Evolutionary conservation across 1,140 invertebrate species (phyloP).

Genomic region (Drosophila mojavensis): DNA sequence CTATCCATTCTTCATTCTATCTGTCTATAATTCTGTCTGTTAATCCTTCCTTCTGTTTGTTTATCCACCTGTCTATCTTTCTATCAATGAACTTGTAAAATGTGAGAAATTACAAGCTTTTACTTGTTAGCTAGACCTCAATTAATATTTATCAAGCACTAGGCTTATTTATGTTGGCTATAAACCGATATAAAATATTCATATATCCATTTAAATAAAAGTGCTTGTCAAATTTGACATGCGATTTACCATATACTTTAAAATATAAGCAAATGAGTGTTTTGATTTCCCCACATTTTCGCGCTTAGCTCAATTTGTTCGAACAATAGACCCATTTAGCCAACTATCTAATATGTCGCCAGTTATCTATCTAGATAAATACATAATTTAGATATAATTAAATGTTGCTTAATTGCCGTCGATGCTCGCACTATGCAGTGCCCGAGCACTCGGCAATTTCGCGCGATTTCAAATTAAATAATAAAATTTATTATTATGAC

Average conservation of each 20-base stretch:
- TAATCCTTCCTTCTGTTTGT: neutral
- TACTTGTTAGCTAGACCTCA: too few relatives aligned
- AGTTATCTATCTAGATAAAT: neutral
- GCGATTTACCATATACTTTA: neutral
- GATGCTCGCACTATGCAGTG: neutral
- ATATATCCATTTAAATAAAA: neutral
- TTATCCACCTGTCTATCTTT: neutral
- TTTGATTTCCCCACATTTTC: neutral
- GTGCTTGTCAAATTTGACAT: too few relatives aligned
- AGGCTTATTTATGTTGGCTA: too few relatives aligned
- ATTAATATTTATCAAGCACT: too few relatives aligned
- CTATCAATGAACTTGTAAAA: too few relatives aligned
- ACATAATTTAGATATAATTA: neutral
- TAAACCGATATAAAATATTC: too few relatives aligned
- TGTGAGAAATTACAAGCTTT: too few relatives aligned
- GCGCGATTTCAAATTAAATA: slow-evolving; percentile 64
- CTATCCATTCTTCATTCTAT: neutral
- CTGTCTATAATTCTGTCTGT: neutral
- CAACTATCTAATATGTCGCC: neutral
- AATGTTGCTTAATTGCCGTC: neutral
- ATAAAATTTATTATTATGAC: slow-evolving; percentile 78
- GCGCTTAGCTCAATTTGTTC: neutral
- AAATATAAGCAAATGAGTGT: neutral
- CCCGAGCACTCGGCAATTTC: slow-evolving; percentile 21
- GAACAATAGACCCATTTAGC: neutral